phyloP scores from a whole-genome alignment of 2,888 invertebrate genomes.

The Scaptomyza parva region DNA sequence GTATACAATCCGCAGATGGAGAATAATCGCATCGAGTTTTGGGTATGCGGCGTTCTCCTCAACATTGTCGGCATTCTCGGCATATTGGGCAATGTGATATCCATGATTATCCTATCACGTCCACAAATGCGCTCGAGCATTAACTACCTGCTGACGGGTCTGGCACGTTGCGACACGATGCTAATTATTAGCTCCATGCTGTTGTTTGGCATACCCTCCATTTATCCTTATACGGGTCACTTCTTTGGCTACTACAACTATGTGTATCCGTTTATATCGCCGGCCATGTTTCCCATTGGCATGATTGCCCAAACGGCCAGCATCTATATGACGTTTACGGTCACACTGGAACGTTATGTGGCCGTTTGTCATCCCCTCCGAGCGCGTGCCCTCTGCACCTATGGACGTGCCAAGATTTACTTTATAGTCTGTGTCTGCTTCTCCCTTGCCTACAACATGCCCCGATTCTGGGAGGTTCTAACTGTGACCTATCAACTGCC shows the following conservation, averaged over 20 bases:
- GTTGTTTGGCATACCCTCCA: constrained; percentile 94
- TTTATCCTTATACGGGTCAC: constrained; percentile 92
- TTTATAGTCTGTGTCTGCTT: constrained; percentile 92
- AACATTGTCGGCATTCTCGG: constrained; percentile 93
- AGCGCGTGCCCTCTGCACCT: constrained; percentile 95
- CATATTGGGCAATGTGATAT: constrained; percentile 94
- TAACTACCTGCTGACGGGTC: constrained; percentile 96
- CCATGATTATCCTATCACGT: constrained; percentile 95
- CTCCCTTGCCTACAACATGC: constrained; percentile 93
- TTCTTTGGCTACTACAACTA: constrained; percentile 92
- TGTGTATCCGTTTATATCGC: constrained; percentile 92
- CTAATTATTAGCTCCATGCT: constrained; percentile 94
- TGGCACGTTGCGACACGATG: constrained; percentile 96
- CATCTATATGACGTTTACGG: constrained; percentile 95
- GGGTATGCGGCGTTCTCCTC: constrained; percentile 92
- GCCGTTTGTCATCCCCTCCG: constrained; percentile 96
- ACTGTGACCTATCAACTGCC: constrained; percentile 84
- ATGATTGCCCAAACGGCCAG: constrained; percentile 96
- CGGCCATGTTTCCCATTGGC: constrained; percentile 92
- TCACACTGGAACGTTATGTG: constrained; percentile 97
- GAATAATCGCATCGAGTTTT: constrained; percentile 89
- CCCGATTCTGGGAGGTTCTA: constrained; percentile 90
- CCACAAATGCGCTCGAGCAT: constrained; percentile 98
- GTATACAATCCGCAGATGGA: constrained; percentile 76
- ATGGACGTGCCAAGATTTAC: constrained; percentile 93